These are phyloP conservation scores for Drosophila pegasa DNA, from an alignment of 2,888 invertebrate species.

Conservation along the genomic window DNA sequence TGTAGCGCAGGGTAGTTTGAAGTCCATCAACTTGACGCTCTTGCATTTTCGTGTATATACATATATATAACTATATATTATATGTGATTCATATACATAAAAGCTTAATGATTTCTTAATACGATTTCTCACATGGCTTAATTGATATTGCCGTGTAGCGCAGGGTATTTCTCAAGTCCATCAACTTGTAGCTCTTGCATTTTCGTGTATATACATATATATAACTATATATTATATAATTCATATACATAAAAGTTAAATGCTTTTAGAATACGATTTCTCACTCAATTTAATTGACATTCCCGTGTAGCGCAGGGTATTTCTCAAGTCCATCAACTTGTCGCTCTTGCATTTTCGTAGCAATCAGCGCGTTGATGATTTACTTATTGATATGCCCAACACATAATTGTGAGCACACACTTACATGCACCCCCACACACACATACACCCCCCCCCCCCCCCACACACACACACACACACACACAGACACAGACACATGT, in stretches of 20 bases:
- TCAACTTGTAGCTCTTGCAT: background rate
- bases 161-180: too few relatives aligned
- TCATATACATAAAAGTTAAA: background rate
- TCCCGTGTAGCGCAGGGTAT: too few relatives aligned
- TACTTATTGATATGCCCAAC: constrained; percentile 71
- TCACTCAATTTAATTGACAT: background rate
- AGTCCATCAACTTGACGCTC: too few relatives aligned
- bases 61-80: too few relatives aligned
- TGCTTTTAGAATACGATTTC: background rate
- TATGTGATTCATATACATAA: background rate
- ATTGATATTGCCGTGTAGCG: too few relatives aligned
- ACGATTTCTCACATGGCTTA: too few relatives aligned
- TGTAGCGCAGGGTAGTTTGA: too few relatives aligned
- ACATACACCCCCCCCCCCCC: background rate
- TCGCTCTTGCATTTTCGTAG: constrained; percentile 20
- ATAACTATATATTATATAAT: background rate
- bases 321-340: background rate
- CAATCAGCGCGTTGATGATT: constrained; percentile 45
- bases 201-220: too few relatives aligned
- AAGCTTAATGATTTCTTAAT: background rate
- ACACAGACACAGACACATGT: constrained; percentile 19
- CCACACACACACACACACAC: background rate
- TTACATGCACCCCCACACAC: background rate
- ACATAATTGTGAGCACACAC: constrained; percentile 33
- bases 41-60: too few relatives aligned